Evolutionary conservation across 1,140 invertebrate genomes (phyloP).

Genomic region (Trichonephila inaurata): DNA sequence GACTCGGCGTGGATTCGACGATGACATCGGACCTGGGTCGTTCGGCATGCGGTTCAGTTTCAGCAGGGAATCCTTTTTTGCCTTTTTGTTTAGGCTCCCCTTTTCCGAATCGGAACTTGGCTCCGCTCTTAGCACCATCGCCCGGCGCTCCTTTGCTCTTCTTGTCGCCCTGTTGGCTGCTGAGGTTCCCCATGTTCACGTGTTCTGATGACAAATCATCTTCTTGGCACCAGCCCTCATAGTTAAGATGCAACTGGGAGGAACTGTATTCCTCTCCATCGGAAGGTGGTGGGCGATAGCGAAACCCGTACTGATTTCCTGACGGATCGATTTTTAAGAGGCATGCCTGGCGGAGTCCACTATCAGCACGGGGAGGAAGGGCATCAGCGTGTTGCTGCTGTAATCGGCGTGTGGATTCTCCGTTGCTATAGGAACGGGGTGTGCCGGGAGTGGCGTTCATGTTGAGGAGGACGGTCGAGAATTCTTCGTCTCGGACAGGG

Average conservation of each 20-base stretch:
- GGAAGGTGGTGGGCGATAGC: not conserved
- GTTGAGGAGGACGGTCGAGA: not conserved
- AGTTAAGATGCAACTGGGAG: not conserved
- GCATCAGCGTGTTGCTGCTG: not conserved
- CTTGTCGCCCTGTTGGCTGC: slow-evolving; percentile 74
- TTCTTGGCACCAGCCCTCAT: slow-evolving; percentile 32
- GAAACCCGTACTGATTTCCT: slow-evolving; percentile 48
- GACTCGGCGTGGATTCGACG: slow-evolving; percentile 70
- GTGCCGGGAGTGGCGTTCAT: not conserved
- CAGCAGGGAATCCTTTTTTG: not conserved
- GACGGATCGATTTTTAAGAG: slow-evolving; percentile 65
- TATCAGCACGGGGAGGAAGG: not conserved
- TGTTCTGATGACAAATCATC: not conserved
- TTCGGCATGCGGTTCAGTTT: not conserved
- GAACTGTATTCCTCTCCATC: not conserved
- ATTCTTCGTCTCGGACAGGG: slow-evolving; percentile 65
- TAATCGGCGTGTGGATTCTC: not conserved
- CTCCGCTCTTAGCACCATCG: slow-evolving; percentile 9
- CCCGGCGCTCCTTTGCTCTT: slow-evolving; percentile 31
- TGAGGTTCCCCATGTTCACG: slow-evolving; percentile 73
- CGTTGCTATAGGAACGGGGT: slow-evolving; percentile 45
- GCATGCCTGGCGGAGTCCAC: slow-evolving; percentile 51
- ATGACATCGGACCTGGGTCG: not conserved
- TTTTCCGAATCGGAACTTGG: slow-evolving; percentile 31
- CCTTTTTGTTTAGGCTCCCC: slow-evolving; percentile 36